Evolutionary conservation across 2,797 vertebrate species (phyloP).

Genomic region (Alectoris magna): DNA sequence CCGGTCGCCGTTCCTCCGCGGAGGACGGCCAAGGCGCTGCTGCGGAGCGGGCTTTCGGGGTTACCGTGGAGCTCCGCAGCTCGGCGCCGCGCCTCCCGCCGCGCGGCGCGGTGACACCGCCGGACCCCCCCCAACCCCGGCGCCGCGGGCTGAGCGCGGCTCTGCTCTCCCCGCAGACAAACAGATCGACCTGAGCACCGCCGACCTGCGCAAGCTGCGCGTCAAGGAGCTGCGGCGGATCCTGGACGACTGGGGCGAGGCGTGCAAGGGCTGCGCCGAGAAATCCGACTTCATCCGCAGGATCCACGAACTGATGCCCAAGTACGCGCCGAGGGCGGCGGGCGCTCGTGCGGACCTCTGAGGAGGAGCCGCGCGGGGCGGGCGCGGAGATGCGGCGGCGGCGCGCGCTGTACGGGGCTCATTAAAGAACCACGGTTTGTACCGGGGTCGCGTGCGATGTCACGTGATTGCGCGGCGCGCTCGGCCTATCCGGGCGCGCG

Average conservation of each 20-base stretch:
- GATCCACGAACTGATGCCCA: slow-evolving; percentile 97
- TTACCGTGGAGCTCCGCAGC: neutral
- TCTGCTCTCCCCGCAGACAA: slow-evolving; percentile 84
- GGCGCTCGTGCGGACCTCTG: slow-evolving; percentile 92
- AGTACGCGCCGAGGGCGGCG: slow-evolving; percentile 92
- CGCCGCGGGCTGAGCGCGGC: neutral
- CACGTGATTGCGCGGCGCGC: neutral
- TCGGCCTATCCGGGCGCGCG: too few species aligned
- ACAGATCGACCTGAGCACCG: slow-evolving; percentile 93
- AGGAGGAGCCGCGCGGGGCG: neutral
- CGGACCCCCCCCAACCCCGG: too few species aligned
- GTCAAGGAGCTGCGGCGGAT: slow-evolving; percentile 98
- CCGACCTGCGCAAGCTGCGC: slow-evolving; percentile 94
- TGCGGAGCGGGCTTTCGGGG: neutral
- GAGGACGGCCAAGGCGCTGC: neutral
- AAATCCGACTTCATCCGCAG: slow-evolving; percentile 97
- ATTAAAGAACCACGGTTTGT: slow-evolving; percentile 49
- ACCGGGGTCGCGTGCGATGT: slow-evolving; percentile 37
- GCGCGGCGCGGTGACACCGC: too few species aligned
- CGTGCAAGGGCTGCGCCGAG: slow-evolving; percentile 95
- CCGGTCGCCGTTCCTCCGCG: neutral
- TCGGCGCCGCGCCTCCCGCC: neutral
- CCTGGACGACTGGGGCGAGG: slow-evolving; percentile 95
- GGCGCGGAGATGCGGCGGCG: neutral
- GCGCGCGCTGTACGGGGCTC: slow-evolving; percentile 29